A percentile compares a stretch with the other conserved stretches of the same genome.
phyloP scores from a whole-genome alignment of 1,140 invertebrate species.

The Drosophila asahinai region DNA sequence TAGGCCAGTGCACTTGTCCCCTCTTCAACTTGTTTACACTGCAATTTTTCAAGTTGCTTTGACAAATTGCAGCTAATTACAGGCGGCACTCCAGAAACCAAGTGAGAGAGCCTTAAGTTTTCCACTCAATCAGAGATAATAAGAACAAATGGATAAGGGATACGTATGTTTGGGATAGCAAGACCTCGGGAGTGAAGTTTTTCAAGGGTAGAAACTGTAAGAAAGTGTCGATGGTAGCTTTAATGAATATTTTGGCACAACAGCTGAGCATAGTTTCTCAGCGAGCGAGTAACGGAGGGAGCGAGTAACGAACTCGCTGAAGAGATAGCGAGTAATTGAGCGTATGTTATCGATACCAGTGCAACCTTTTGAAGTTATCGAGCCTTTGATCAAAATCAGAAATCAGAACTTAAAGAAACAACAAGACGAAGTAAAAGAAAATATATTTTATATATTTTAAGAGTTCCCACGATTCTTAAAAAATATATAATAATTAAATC shows the following conservation, averaged over 20 bases:
- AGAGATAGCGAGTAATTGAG: too few species aligned
- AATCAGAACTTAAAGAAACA: too few species aligned
- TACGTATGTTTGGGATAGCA: neutral
- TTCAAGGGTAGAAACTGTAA: neutral
- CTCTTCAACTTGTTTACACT: constrained; percentile 63
- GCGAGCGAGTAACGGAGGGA: neutral
- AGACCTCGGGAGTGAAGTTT: neutral
- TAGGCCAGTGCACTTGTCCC: constrained; percentile 54
- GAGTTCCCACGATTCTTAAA: too few species aligned
- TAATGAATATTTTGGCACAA: neutral
- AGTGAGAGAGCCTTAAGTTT: constrained; percentile 19
- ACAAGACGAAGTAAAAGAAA: too few species aligned
- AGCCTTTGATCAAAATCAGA: too few species aligned
- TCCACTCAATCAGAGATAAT: constrained; percentile 47
- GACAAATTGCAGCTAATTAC: constrained; percentile 79
- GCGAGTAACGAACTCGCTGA: too few species aligned
- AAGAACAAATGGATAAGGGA: constrained; percentile 29
- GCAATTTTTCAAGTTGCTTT: constrained; percentile 64
- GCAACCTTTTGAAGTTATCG: too few species aligned
- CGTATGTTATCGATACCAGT: too few species aligned
- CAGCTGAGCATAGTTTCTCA: neutral
- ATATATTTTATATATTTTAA: too few species aligned
- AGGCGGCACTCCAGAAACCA: constrained; percentile 16
- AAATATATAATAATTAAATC: too few species aligned
- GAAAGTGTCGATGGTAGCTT: neutral